Evolutionary conservation across 2,113 vertebrate species (phyloP).

Genomic region (Plecotus auritus): DNA sequence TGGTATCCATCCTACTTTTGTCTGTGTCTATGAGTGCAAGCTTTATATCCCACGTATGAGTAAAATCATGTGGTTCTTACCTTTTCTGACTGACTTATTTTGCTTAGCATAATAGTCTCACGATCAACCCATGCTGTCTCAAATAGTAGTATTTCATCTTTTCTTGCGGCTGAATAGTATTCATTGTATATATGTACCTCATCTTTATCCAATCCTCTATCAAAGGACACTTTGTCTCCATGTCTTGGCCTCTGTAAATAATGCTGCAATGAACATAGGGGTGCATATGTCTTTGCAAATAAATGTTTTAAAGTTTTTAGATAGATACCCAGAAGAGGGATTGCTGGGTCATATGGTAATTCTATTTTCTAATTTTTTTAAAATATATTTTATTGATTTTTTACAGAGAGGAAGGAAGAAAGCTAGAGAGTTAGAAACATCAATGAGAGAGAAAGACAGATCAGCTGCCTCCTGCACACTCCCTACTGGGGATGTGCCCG

Average conservation of each 20-base stretch:
- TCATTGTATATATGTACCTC: neutral
- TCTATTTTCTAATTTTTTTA: neutral
- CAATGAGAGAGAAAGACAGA: no score
- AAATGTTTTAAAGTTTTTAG: neutral
- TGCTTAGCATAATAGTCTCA: neutral
- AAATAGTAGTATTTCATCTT: neutral
- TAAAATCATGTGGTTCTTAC: neutral
- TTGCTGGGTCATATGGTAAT: neutral
- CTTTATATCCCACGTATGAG: neutral
- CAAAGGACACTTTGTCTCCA: neutral
- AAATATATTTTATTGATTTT: no score
- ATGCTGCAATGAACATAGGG: neutral
- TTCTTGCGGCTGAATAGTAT: neutral
- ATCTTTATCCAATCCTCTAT: neutral
- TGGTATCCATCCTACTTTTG: neutral
- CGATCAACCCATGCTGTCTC: neutral
- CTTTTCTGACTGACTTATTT: neutral
- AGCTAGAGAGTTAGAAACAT: no score
- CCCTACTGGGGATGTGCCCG: no score
- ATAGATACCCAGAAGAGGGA: neutral
- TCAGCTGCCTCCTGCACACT: no score
- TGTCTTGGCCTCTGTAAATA: neutral
- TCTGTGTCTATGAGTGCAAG: neutral
- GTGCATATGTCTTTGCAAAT: neutral
- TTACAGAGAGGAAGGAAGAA: no score